Evolutionary conservation across 2,888 invertebrate genomes (phyloP), one percentile per base, ranked within the genome.

Genomic region (Capitulum mitella): DNA sequence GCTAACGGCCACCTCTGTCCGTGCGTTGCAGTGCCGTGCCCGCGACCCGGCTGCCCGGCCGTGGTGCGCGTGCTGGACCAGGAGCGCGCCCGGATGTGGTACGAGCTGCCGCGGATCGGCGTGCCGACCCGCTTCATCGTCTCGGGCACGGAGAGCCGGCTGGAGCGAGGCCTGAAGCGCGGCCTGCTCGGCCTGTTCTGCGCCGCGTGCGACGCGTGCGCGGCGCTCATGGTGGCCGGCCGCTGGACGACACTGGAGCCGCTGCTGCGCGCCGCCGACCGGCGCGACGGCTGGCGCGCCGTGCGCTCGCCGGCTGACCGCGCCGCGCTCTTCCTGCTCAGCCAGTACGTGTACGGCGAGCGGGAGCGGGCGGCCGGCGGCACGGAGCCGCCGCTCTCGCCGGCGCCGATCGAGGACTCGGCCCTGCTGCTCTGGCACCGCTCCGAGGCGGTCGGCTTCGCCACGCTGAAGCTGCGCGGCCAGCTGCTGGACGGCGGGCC

Each of bases 321-420:
- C 26, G 8, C 40, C 40, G 40, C 40, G 22, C 70, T 70, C 37
- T 70, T 26, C 70, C 22, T 70, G 70, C 40, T 70, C 37, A 40
- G 37, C 70, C 37, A 70, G 40, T 40, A 70, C 70, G 40, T 70
- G 26, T 70, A 70, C 70, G 70, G 70, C 40, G 40, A 40, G 37
- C 40, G 70, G 26, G 70, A 40, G 70, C 70, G 70, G 22, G 26
- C 37, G 26, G 22, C 26, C 1, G 26, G 6, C 6, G 12, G 10
- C 58, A 29, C 40, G 40, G 70, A 70, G 70, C 22, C 10, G 19
- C 3, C 14, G 19, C 22, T 26, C 8, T 5, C 8, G 37, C 40
- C 70, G 0, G 19, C n/a, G 19, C 64, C 64, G 34, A 16, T 64
- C 19, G 64, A 34, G 19, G 64, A 64, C 70, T 37, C 40, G 37